These are phyloP conservation scores for Drosophila pachea DNA, from an alignment of 1,140 invertebrate species.

Conservation along the genomic window DNA sequence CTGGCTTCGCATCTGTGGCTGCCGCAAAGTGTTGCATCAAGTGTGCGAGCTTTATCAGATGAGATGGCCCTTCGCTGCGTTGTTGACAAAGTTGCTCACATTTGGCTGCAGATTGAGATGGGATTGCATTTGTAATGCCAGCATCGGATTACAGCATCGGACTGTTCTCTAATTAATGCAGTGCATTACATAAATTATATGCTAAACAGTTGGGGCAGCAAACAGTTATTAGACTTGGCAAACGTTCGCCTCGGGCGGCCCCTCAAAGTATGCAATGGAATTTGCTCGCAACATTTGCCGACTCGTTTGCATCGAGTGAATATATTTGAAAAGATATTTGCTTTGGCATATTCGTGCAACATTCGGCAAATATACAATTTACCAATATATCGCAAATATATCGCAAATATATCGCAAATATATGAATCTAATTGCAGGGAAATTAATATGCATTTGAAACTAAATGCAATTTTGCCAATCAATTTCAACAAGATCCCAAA, in stretches of 20 bases:
- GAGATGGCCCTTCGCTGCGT: conserved; percentile 9
- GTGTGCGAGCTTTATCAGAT: conserved; percentile 44
- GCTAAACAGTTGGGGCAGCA: not conserved
- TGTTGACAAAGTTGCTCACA: conserved; percentile 32
- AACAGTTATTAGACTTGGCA: not conserved
- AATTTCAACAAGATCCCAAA: too few species aligned
- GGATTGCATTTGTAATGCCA: not conserved
- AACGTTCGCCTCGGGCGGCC: not conserved
- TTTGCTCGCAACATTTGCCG: not conserved
- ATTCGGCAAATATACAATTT: too few species aligned
- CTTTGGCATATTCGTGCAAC: too few species aligned
- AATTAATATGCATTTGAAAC: too few species aligned
- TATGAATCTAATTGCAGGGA: too few species aligned
- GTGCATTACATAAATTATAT: not conserved
- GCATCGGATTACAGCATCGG: not conserved
- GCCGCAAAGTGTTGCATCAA: conserved; percentile 30
- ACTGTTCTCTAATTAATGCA: not conserved
- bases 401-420: too few species aligned
- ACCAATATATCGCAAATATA: too few species aligned
- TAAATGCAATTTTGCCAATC: too few species aligned
- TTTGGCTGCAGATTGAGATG: conserved; percentile 2
- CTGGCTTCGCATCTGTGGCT: conserved; percentile 7
- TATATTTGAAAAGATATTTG: too few species aligned
- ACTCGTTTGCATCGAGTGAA: not conserved
- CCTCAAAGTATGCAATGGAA: conserved; percentile 3